Evolutionary conservation across 37 sponge, comb jelly and placozoan genomes (phyloP).

Genomic region (Agelas oroides): DNA sequence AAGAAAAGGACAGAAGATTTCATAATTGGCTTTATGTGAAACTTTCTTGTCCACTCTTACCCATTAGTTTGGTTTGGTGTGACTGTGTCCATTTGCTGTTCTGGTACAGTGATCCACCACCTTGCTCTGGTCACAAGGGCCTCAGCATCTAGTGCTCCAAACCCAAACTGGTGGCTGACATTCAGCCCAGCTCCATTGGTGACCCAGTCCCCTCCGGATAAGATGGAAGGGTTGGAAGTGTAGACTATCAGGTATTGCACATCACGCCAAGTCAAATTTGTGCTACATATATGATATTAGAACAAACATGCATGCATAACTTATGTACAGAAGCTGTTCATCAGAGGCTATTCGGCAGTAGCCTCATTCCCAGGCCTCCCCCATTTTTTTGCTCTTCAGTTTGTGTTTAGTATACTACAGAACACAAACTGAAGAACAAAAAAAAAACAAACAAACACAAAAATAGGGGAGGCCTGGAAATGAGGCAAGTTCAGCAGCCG

Average conservation of each 20-base stretch:
- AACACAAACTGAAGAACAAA: too few species aligned
- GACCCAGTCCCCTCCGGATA: constrained; percentile 47
- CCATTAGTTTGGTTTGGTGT: not conserved
- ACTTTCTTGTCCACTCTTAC: not conserved
- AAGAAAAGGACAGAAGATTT: too few species aligned
- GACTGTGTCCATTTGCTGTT: not conserved
- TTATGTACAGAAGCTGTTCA: not conserved
- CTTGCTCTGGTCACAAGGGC: constrained; percentile 87
- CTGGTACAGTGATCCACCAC: constrained; percentile 82
- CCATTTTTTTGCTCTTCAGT: too few species aligned
- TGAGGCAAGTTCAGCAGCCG: too few species aligned
- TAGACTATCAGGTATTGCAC: constrained; percentile 89
- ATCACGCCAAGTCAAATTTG: constrained; percentile 92
- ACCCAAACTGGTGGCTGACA: constrained; percentile 85
- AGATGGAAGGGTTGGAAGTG: constrained; percentile 50
- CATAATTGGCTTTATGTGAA: too few species aligned
- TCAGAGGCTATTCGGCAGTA: too few species aligned
- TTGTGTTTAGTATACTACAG: too few species aligned
- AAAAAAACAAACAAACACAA: not conserved
- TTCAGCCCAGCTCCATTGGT: constrained; percentile 83
- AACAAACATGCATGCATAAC: not conserved
- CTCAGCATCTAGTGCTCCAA: constrained; percentile 91
- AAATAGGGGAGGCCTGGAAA: too few species aligned
- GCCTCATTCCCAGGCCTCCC: too few species aligned
- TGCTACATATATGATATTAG: constrained; percentile 61